Base-by-base conservation (phyloP, 2,113 vertebrate genomes). In the Hemiscyllium ocellatum region DNA sequence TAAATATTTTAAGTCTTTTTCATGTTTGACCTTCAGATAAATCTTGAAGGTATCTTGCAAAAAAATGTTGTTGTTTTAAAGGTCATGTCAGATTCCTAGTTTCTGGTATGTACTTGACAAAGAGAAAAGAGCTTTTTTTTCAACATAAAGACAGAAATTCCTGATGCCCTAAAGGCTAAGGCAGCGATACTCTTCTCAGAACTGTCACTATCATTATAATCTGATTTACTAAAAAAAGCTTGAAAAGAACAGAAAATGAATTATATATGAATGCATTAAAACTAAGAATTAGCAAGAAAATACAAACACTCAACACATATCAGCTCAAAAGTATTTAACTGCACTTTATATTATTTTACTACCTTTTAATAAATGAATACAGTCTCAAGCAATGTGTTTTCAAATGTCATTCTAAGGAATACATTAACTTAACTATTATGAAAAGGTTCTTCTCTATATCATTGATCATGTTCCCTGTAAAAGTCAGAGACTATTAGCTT, bases 1-100 rank as follows among this genome's bases (percentile, higher is more conserved):
- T 65, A 91, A 91, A 33, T 91, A n/a, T 65, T 91, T 61, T n/a
- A 91, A 91, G 52, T 91, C 87, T 91, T 61, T 65, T 91, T 91
- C 52, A 19, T 33, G 29, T 91, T 65, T n/a, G 52, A 33, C 56
- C 56, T 91, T 91, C 56, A 65, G 15, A 91, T 65, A 91, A n/a
- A 91, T 19, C 87, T 56, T 91, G 26, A n/a, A 65, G 29, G 87
- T 33, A 65, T n/a, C 29, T 56, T 13, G 56, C 42, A 65, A 17
- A 19, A 65, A 91, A 91, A 91, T 4, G 65, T 65, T 91, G 52
- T 33, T 17, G 26, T 5, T 65, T 19, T 65, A 56, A 89, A 91
- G 87, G 87, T 91, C 87, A 91, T 61, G 52, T 65, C 86, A 89
- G 86, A 89, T 26, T 52, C 50, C 26, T 50, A 89, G 50, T 17